Evolutionary conservation across 2,113 vertebrate species (phyloP).

Genomic region (Otus sunia): DNA sequence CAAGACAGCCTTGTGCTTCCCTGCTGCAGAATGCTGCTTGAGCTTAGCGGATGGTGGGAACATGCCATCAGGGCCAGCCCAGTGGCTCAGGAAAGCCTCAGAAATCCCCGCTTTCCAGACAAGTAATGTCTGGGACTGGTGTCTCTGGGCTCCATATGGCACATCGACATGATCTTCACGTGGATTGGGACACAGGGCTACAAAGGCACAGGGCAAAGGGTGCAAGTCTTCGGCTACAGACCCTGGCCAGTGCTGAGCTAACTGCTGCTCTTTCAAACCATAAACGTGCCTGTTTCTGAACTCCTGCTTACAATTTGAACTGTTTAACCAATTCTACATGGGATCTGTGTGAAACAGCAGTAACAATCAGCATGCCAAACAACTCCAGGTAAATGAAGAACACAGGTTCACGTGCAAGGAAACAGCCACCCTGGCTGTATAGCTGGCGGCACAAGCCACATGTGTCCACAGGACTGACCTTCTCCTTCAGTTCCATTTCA

Average conservation of each 20-base stretch:
- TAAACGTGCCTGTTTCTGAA: background rate
- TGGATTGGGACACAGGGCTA: fast-evolving
- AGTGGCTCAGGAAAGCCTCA: background rate
- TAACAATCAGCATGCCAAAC: background rate
- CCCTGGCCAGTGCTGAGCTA: background rate
- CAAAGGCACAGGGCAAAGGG: fast-evolving
- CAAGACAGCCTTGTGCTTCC: background rate
- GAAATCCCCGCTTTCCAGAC: background rate
- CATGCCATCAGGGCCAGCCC: background rate
- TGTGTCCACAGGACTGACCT: slow-evolving; percentile 69
- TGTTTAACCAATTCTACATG: fast-evolving
- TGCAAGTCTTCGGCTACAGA: background rate
- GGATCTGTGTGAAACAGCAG: background rate
- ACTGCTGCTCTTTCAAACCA: background rate
- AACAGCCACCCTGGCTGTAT: background rate
- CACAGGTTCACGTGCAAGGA: background rate
- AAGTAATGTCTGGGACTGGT: background rate
- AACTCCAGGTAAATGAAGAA: background rate
- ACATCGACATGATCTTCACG: background rate
- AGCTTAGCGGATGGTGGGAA: background rate
- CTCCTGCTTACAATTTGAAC: background rate
- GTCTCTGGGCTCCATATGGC: background rate
- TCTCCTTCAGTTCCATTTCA: slow-evolving; percentile 91
- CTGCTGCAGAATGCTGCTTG: background rate
- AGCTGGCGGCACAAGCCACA: background rate